phyloP scores from a whole-genome alignment of 2,113 vertebrate species.

The Anguilla rostrata region DNA sequence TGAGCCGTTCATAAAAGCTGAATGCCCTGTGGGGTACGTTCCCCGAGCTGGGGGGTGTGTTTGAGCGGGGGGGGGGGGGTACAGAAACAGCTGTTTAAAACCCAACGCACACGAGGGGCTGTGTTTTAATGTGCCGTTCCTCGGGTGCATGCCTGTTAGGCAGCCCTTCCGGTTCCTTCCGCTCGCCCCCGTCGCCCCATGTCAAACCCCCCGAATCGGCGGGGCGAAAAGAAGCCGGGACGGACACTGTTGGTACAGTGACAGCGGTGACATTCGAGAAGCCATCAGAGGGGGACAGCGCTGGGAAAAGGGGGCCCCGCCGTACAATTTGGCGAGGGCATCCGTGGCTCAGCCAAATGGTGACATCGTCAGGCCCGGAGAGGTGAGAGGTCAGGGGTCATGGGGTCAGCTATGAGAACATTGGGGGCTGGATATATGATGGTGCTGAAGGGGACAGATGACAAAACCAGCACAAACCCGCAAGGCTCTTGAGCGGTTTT shows the following conservation, averaged over 20 bases:
- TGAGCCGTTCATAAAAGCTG: too few species aligned
- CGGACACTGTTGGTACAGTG: background rate
- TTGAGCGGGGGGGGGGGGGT: background rate
- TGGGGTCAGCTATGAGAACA: conserved; percentile 1
- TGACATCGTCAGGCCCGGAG: conserved; percentile 14
- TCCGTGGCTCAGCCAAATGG: conserved; percentile 38
- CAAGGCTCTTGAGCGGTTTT: background rate
- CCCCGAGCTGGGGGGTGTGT: background rate
- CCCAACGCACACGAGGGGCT: background rate
- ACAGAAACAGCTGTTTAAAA: background rate
- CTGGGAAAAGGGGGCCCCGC: background rate
- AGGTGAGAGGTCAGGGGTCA: conserved; percentile 14
- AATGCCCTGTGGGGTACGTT: background rate
- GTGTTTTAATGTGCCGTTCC: background rate
- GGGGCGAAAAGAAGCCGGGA: background rate
- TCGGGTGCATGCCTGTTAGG: background rate
- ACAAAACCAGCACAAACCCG: background rate
- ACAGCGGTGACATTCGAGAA: background rate
- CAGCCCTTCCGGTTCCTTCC: background rate
- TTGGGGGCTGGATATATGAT: background rate
- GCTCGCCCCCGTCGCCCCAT: background rate
- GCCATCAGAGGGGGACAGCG: background rate
- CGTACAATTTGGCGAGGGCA: conserved; percentile 1
- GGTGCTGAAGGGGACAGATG: conserved; percentile 15
- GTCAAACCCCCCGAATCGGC: background rate